Percentiles rank a stretch among this genome's conserved stretches.
These are phyloP conservation scores for Gorsachius goisagi DNA, from an alignment of 2,113 vertebrate genomes.

Conservation along the genomic window DNA sequence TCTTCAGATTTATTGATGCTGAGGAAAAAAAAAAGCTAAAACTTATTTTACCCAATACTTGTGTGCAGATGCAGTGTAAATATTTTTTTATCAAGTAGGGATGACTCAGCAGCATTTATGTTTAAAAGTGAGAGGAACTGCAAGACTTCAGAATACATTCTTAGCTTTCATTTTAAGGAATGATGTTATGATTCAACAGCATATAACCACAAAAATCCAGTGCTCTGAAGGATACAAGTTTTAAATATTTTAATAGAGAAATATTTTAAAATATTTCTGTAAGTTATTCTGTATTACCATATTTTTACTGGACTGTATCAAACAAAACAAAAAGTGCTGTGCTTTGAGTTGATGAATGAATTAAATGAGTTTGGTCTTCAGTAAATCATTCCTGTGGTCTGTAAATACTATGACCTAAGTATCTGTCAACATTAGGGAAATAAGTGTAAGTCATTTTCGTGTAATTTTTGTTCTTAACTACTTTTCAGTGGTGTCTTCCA, in stretches of 20 bases:
- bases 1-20: background rate
- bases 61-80: background rate
- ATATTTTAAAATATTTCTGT: background rate
- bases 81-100: background rate
- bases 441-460: background rate
- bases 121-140: background rate
- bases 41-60: background rate
- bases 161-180: background rate
- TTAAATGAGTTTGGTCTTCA: background rate
- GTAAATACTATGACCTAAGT: background rate
- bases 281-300: background rate
- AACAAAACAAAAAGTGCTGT: background rate
- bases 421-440: background rate
- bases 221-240: background rate
- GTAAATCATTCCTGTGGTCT: background rate
- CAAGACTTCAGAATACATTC: background rate
- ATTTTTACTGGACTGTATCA: background rate
- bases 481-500: background rate
- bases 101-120: constrained; percentile 52
- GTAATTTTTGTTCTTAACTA: background rate
- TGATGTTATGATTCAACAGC: background rate
- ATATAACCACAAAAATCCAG: background rate
- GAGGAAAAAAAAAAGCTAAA: background rate
- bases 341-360: background rate
- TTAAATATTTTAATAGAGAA: background rate